Percentiles rank a stretch among this genome's conserved stretches.
Evolutionary conservation across 1,140 invertebrate genomes (phyloP).

Genomic region (Pseudachorutes palmiensis): DNA sequence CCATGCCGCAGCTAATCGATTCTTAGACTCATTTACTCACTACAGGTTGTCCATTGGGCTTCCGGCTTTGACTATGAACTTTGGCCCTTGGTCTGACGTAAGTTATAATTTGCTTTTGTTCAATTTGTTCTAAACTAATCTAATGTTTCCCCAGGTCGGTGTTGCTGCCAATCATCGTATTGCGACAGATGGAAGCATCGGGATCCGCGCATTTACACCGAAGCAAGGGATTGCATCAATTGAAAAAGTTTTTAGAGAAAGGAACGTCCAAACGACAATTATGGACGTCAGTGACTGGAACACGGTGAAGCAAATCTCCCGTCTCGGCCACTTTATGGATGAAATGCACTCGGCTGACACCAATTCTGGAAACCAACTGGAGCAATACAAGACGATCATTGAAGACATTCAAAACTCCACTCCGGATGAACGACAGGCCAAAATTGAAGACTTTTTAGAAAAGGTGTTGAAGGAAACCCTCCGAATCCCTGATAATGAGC

Average conservation of each 20-base stretch:
- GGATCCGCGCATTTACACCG: background rate
- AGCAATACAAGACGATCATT: slow-evolving; percentile 2
- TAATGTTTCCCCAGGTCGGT: no score
- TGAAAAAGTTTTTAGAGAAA: background rate
- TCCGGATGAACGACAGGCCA: slow-evolving; percentile 7
- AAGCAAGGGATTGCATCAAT: background rate
- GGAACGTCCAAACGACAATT: background rate
- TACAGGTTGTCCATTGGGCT: background rate
- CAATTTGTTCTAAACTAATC: no score
- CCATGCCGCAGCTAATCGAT: slow-evolving; percentile 6
- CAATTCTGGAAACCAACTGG: background rate
- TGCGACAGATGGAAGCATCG: background rate
- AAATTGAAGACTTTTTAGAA: slow-evolving; percentile 13
- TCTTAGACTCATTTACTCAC: slow-evolving; percentile 1
- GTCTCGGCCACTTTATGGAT: background rate
- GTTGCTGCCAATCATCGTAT: background rate
- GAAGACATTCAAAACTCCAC: slow-evolving; percentile 9
- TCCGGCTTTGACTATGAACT: background rate
- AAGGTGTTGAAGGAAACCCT: slow-evolving; percentile 11
- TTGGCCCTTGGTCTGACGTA: slow-evolving; percentile 1
- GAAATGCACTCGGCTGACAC: background rate
- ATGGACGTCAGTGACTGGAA: background rate
- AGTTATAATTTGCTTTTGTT: no score
- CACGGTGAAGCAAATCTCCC: background rate
- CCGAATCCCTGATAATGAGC: slow-evolving; percentile 14